Evolutionary conservation across 2,113 vertebrate species (phyloP), one percentile per base, ranked within the genome.

Genomic region (Labeo rohita): DNA sequence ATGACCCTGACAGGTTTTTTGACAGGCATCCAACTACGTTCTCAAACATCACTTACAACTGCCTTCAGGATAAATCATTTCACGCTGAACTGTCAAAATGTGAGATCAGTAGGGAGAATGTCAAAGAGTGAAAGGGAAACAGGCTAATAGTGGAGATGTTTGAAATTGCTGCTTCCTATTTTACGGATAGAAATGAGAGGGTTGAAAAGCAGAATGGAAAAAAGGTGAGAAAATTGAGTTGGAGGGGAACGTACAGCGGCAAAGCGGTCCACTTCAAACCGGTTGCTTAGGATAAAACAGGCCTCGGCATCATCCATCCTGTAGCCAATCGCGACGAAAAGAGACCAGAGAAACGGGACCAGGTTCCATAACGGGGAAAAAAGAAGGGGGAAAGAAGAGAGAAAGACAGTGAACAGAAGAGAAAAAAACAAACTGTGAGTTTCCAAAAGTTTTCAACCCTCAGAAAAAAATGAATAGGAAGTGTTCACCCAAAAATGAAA

Each of bases 251-350:
- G 12, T 96, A 96, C 96, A 86, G 96, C 96, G 28, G 96, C 96
- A 8, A 95, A 95, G 84, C 96, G 95, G 87, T 96, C 96, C 93
- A 95, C 95, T 92, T 96, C 96, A 91, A 95, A 95, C 36, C 96
- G 93, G 93, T 96, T 96, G 86, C 95, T 96, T 92, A 96, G 95
- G 91, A 96, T 96, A 87, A 96, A 96, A 91, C 96, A 96, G 92
- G 95, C 95, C 90, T 96, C 95, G 6, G 95, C 96, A 89, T 96
- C 95, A 89, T 96, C 96, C 94, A 96, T 96, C 92, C 95, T 96
- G 88, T 83, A 90, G 91, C 90, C 87, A 85, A 91, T 91, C 90
- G 92, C 87, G 91, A 84, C 59, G 39, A 72, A 88, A 88, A 90
- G 45, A 59, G 15, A 28, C 45, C 65, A 36, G n/a, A 54, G 56